Base-by-base conservation (phyloP, 2,113 vertebrate genomes). In the Seriola aureovittata region DNA sequence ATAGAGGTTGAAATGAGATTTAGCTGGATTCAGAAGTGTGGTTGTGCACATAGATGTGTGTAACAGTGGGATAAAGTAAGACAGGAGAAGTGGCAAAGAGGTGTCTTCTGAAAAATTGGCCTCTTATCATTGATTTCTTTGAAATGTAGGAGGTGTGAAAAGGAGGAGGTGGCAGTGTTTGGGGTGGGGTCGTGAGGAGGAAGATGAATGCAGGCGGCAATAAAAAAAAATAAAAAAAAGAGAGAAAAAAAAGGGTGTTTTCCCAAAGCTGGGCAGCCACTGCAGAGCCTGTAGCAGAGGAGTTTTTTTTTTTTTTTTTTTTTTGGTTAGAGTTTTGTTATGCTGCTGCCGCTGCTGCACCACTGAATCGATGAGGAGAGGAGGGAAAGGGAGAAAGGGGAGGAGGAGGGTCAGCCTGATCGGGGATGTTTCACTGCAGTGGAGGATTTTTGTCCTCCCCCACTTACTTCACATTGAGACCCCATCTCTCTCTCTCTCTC, bases 291-390 rank as follows among this genome's bases (percentile, higher is more conserved):
- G 50, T 72, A 52, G 59, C 19, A 46, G 82, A 64, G 66, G 14
- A 42, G 40, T 9, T 1, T 68, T 67, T 32, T 75, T 6, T 62
- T 40, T 25, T 32, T 50, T 42, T 60, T 60, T 84, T 85, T 84
- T 75, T 68, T 68, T 29, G 36, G 68, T 32, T 50, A 42, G 79
- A 85, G 60, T 83, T 85, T 86, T 78, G 79, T 78, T 85, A 78
- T 83, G 83, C 79, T 85, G 78, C 74, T 81, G 86, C 90, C 88
- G 89, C 88, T 80, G 86, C 91, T 90, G 90, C 88, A 75, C 71
- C 87, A 84, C 70, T 67, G 38, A 92, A 91, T 90, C 84, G 44
- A 93, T 92, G 78, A 81, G 81, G 58, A 78, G 81, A 67, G 64
- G 64, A 71, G 78, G 62, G 50, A 12, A 42, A 10, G 10, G 58